Evolutionary conservation across 2,888 invertebrate genomes (phyloP), one percentile per base, ranked within the genome.

Genomic region (Malthinus seriepunctatus): DNA sequence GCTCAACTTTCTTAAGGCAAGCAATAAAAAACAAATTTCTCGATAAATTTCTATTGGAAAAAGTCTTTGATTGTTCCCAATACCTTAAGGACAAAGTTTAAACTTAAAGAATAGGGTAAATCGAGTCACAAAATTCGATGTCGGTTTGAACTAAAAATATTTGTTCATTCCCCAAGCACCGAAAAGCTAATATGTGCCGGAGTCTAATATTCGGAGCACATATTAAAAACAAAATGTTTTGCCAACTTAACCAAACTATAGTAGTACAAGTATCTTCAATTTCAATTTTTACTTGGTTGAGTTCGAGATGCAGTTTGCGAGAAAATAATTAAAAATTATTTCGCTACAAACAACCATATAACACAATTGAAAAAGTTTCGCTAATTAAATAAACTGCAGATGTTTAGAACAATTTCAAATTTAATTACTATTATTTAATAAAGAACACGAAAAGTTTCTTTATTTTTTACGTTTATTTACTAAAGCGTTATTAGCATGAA

Each of bases 101-200:
- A 52, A 46, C 46, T 35, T 49, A 51, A 53, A 50, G 31, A 59
- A 54, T 45, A 23, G 59, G 33, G 35, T 59, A 59, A 59, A 59
- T 59, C 59, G 59, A 59, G 50, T 49, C 50, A 5, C 23, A 31
- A 46, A 46, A 56, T 56, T 45, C 51, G 45, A 50, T 53, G 58
- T 53, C 53, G 58, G 53, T 23, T 49, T 46, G 49, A 50, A 58
- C 49, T 58, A 58, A 59, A 59, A 59, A 59, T 55, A 59, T 59
- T 59, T 59, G 54, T 54, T 59, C 59, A 47, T 59, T 59, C 59
- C 59, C 59, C 46, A 35, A 47, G 54, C 59, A 51, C 59, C 33
- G 32, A 14, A 42, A 42, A 42, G 59, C 54, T 54, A 54, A 59
- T 59, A 59, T 59, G 54, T 59, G 50, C 54, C 54, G 46, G 38